Base-by-base conservation (phyloP, 2,797 vertebrate genomes). In the Sciurus carolinensis region DNA sequence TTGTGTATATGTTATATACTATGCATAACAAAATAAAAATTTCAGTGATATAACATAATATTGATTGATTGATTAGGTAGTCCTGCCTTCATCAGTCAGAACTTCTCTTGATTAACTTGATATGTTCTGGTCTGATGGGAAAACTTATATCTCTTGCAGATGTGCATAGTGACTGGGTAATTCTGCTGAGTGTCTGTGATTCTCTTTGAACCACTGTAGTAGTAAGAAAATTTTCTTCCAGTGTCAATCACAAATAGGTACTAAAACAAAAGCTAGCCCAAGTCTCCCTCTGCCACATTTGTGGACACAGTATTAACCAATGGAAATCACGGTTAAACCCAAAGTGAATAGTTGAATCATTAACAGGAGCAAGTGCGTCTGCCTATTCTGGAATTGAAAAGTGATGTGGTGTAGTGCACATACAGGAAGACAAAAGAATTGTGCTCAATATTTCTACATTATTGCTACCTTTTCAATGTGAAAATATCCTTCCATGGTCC, bases 241-340 rank as follows among this genome's bases (percentile, higher is more conserved):
- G 1, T 36, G 24, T 36, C 17, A n/a, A 36, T 36, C 22, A 50
- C 2, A 36, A 67, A 20, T 11, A 7, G 11, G 22, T n/a, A 28
- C 9, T 59, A 44, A 33, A n/a, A 36, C 22, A 81, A 81, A 71
- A 20, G 12, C 14, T 28, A 87, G 42, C 8, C 12, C 20, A 50
- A 44, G 7, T 33, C 10, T 26, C 2, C 33, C 8, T 39, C 1
- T 20, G 2, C 50, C 10, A 13, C 17, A 26, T 66, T 47, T 73
- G 33, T 39, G 50, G 59, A 20, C 9, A 59, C 36, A 62, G 2
- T 36, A 28, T 47, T 62, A 59, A 8, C 20, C 6, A 36, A 3
- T 33, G 26, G 0, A 36, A 1, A 28, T n/a, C 4, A 2, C 13
- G 42, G 1, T 24, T 54, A 36, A 33, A 3, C 1, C 33, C 12